Conservation (phyloP, 2,888 invertebrate genomes). For the Leptinotarsa peninsularis region DNA sequence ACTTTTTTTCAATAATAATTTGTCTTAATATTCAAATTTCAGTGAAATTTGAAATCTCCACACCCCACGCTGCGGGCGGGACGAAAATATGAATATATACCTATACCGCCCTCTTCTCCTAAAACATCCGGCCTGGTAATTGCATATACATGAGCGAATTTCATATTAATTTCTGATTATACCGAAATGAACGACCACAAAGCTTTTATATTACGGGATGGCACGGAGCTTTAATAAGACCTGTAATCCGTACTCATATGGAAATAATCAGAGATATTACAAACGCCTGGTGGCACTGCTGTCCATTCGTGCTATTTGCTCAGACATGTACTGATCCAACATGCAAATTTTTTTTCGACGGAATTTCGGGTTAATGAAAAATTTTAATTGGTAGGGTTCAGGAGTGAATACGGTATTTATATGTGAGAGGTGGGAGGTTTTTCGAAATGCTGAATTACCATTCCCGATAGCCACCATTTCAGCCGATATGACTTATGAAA, state of each 20-base stretch:
- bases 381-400: slow-evolving; percentile 45
- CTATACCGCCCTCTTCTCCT: slow-evolving; percentile 56
- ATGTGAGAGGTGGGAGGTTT: slow-evolving; percentile 6
- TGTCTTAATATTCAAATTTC: background rate
- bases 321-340: slow-evolving; percentile 49
- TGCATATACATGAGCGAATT: slow-evolving; percentile 68
- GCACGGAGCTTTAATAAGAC: slow-evolving; percentile 65
- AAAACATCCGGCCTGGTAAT: slow-evolving; percentile 65
- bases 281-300: slow-evolving; percentile 55
- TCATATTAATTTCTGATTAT: slow-evolving; percentile 69
- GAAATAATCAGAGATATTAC: slow-evolving; percentile 65
- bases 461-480: background rate
- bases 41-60: slow-evolving; percentile 24
- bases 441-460: background rate
- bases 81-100: slow-evolving; percentile 44
- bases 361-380: slow-evolving; percentile 49
- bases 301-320: slow-evolving; percentile 50
- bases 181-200: slow-evolving; percentile 67
- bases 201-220: slow-evolving; percentile 67
- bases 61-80: slow-evolving; percentile 14
- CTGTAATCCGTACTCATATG: slow-evolving; percentile 66
- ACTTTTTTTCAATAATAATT: too few species aligned
- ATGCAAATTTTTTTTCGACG: slow-evolving; percentile 51
- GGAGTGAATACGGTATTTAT: slow-evolving; percentile 1
- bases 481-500: too few species aligned